phyloP scores from a whole-genome alignment of 2,888 invertebrate genomes.

The Leptarthrus brevirostris region DNA sequence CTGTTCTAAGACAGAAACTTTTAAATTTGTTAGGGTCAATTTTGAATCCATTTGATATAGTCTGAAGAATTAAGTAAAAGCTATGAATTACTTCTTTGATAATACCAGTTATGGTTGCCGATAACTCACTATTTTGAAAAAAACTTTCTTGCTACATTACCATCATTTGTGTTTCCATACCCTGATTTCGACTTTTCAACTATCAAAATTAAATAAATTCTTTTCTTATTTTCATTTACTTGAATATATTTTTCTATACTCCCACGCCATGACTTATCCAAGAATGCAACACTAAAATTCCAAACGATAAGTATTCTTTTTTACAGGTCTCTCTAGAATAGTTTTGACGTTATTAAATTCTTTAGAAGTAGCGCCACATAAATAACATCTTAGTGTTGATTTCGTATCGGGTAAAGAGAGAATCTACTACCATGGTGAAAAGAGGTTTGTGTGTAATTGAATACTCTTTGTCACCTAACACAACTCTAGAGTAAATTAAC shows the following conservation, averaged over 20 bases:
- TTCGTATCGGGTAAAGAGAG: background rate
- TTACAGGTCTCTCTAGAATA: no score
- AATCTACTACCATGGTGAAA: background rate
- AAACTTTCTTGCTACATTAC: background rate
- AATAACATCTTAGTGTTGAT: no score
- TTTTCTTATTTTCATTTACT: background rate
- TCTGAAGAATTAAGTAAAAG: background rate
- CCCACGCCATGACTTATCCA: background rate
- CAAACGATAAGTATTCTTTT: background rate
- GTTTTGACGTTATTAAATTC: no score
- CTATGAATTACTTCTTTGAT: background rate
- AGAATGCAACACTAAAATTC: no score
- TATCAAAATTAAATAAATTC: background rate
- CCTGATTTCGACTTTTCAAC: background rate
- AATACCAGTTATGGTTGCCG: background rate
- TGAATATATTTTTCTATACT: background rate
- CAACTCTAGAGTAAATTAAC: background rate
- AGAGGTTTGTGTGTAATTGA: background rate
- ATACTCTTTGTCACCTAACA: background rate
- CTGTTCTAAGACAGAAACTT: background rate
- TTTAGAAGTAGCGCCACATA: no score
- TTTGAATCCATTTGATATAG: background rate
- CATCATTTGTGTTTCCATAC: background rate
- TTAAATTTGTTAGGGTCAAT: background rate
- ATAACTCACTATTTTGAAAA: background rate